These are phyloP conservation scores for Chlorospingus flavigularis DNA, from an alignment of 2,797 vertebrate genomes.

Conservation along the genomic window DNA sequence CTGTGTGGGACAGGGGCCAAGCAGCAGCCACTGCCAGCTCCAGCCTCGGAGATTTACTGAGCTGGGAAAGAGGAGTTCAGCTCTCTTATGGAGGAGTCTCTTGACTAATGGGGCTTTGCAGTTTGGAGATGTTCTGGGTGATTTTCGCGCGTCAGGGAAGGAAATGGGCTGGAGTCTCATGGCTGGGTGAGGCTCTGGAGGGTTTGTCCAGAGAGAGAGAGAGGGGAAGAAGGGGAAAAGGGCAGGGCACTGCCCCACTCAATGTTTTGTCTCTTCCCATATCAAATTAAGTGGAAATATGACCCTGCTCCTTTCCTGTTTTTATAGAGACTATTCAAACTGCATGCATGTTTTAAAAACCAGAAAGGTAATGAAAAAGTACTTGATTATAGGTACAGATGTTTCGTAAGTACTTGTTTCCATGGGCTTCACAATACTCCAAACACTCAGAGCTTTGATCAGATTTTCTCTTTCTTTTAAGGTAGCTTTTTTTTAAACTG, in stretches of 20 bases:
- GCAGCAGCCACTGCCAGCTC: background rate
- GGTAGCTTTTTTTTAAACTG: background rate
- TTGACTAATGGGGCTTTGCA: background rate
- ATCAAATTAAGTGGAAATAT: background rate
- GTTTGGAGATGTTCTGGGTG: background rate
- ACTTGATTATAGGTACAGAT: background rate
- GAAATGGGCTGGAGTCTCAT: background rate
- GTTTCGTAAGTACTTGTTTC: background rate
- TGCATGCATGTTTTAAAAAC: background rate
- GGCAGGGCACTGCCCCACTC: background rate
- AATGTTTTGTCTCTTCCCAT: background rate
- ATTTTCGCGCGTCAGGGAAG: accelerated
- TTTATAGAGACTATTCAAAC: background rate
- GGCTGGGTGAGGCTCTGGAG: background rate
- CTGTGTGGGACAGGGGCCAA: background rate
- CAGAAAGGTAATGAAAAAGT: background rate
- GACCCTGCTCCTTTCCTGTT: background rate
- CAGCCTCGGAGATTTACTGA: background rate
- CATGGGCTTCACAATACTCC: background rate
- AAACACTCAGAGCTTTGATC: background rate
- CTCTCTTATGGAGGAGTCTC: background rate
- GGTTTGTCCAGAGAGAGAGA: background rate
- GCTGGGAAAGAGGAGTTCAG: background rate
- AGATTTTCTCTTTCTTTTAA: background rate
- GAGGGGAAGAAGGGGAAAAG: background rate